Evolutionary conservation across 1,140 invertebrate genomes (phyloP), one percentile per base, ranked within the genome.

Genomic region (Chrysoperla carnea): DNA sequence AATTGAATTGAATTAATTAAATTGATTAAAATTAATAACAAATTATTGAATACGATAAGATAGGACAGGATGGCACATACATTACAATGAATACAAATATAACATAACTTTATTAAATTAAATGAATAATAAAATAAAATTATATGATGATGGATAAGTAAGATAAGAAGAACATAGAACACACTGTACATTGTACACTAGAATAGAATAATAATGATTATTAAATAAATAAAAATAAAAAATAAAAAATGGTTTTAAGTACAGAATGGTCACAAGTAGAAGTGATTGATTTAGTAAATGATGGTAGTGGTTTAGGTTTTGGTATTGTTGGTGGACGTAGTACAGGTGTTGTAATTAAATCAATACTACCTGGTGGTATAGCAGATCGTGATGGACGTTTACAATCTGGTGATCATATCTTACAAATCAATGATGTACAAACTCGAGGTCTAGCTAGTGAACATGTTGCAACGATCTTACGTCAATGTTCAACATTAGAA

Each of bases 301-400:
- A 90, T 80, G 75, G 75, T 40, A 76, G 73, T 50, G 75, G 75
- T n/a, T 59, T 76, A 33, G 75, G 75, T 41, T 96, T 96, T 65
- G 92, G 92, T 40, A 87, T 96, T 48, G 90, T 95, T 48, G 92
- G 91, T 39, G 91, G 91, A 7, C 69, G 85, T 38, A 92, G 85
- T 58, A 94, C 91, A 14, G 92, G 91, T n/a, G 92, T 96, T 40
- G 89, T 96, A 7, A 87, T 96, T 42, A 96, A 96, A 63, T 88
- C 86, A 41, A 83, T 96, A 39, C 69, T 93, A 13, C 88, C 88
- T 9, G 90, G 88, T 14, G 87, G 88, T 50, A 81, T 89, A 7
- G 88, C 90, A 12, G 88, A 94, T 62, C 71, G 86, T 68, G 87
- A 94, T 65, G 81, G 78, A 6, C 69, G 88, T 6, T 66, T 96